Base-by-base conservation (phyloP, 2,888 invertebrate genomes). In the Drosophila rellima region DNA sequence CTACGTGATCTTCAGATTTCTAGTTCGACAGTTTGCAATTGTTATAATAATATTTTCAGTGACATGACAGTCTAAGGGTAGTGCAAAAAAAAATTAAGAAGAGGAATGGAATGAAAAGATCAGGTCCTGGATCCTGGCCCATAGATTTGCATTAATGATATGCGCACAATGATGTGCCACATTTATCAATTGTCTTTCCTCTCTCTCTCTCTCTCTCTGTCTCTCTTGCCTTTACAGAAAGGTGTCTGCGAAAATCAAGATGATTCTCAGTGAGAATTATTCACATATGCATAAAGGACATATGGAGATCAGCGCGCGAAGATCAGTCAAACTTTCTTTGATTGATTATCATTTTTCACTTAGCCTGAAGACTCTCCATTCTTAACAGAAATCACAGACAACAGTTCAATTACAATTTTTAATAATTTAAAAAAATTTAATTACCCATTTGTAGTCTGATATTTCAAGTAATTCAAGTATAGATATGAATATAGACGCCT, bases 121-220 rank as follows among this genome's bases (percentile, higher is more conserved):
- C n/a, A n/a, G 35, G 67, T 52, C 55, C 55, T 26, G 7, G 67
- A 26, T 23, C 64, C 61, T 55, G 52, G 70, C 55, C 77, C 66
- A 66, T 67, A 77, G 82, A 88, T 83, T 83, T 88, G 86, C 82
- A 83, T 83, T 83, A 82, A 83, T 83, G 85, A 85, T 82, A 82
- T 82, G 88, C 82, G 52, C 39, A 18, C 40, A 74, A 82, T 78
- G 82, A 82, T 79, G 64, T 77, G 79, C 78, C 63, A 78, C 71
- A 70, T 78, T 68, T 79, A 48, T 82, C 55, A 70, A 69, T 59
- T 52, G 44, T 52, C 6, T 60, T 48, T 45, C 48, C 47, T 20
- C n/a, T 17, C 35, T 20, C 11, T 18, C 3, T 37, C 15, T 13
- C 10, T 44, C 20, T 11, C 17, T n/a, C 10, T 23, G 10, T 1